These are phyloP conservation scores for Limnephilus lunatus DNA, from an alignment of 2,888 invertebrate genomes.

Conservation along the genomic window DNA sequence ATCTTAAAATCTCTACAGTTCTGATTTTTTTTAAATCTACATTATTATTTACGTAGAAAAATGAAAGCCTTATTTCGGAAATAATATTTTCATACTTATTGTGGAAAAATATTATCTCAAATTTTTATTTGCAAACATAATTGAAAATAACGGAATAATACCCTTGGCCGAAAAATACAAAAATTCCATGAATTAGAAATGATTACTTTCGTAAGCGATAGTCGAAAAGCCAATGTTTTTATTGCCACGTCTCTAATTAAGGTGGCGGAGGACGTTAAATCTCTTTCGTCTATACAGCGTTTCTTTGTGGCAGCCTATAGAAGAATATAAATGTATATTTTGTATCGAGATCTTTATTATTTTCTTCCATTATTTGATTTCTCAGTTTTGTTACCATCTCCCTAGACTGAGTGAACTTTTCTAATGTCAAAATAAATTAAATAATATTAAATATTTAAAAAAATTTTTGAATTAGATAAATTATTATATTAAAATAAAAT, in stretches of 20 bases:
- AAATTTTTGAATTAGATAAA: too few species aligned
- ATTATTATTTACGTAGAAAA: not conserved
- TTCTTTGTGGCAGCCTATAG: not conserved
- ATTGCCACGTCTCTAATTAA: not conserved
- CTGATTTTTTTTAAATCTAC: too few species aligned
- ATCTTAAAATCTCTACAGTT: too few species aligned
- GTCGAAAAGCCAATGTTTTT: not conserved
- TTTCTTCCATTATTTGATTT: not conserved
- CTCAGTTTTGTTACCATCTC: not conserved
- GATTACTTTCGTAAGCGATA: not conserved
- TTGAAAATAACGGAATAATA: not conserved
- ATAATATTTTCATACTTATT: not conserved
- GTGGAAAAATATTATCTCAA: not conserved
- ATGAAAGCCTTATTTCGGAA: not conserved
- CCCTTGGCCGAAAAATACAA: not conserved
- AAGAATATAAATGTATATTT: not conserved
- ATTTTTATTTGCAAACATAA: too few species aligned
- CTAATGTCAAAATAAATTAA: too few species aligned
- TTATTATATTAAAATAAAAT: too few species aligned
- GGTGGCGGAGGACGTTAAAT: not conserved
- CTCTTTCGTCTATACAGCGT: not conserved
- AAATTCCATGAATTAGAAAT: not conserved
- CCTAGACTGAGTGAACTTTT: too few species aligned
- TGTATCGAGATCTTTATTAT: too few species aligned
- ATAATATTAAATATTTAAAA: too few species aligned